Base-by-base conservation (phyloP, 2,113 vertebrate genomes). In the Illadopsis cleaveri region DNA sequence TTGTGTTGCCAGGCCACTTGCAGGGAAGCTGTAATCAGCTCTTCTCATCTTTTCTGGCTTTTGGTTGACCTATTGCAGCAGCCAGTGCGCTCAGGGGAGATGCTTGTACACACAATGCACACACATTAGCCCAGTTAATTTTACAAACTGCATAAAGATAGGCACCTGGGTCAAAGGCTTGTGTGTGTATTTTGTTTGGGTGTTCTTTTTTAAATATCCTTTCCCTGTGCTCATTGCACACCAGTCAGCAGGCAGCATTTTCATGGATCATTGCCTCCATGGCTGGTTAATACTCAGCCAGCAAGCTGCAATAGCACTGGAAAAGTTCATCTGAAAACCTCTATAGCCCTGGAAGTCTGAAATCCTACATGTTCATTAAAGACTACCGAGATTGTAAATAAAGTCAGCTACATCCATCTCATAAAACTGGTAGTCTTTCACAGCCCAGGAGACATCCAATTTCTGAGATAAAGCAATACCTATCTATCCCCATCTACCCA, bases 61-160 rank as follows among this genome's bases (percentile, higher is more conserved):
- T 54, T 70, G n/a, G 33, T 47, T 91, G 83, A 86, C 64, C 50
- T 89, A 62, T 21, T 80, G 45, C 51, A 90, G 68, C 45, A 79
- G 50, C 47, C 64, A 53, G 35, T 13, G 4, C 45, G 21, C 75
- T 19, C 4, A 1, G 5, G 4, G 2, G 23, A 54, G 27, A 45
- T 45, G 57, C 42, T 11, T 73, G 65, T 37, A 69, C 57, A 56
- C 24, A 33, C 18, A 88, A 12, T 7, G 5, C 9, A 27, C 22
- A 28, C 50, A 27, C 24, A 37, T 37, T 47, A 86, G 19, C 45
- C 73, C 18, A 1, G 4, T 7, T 65, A 53, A 61, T 45, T 87
- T 58, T 50, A 82, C 27, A 24, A 71, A 68, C 44, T 61, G 40
- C 12, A 6, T 60, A 66, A 87, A 92, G 56, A 80, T 27, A 13